Evolutionary conservation across 2,113 vertebrate genomes (phyloP).

Genomic region (Pseudorasbora parva): DNA sequence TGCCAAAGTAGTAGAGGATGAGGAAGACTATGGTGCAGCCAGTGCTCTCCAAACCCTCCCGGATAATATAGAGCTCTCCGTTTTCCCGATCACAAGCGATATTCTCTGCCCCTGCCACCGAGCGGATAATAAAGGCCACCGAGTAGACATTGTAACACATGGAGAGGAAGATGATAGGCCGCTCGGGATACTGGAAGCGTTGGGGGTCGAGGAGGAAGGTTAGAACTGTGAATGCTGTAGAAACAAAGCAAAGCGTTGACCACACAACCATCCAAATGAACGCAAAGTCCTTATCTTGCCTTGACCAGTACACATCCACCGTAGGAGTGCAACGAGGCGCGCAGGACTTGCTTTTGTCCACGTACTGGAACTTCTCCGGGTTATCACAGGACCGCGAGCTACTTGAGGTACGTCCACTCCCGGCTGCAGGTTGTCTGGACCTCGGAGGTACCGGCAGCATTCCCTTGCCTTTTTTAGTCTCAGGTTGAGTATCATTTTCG

Average conservation of each 20-base stretch:
- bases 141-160: conserved; percentile 92
- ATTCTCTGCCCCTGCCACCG: conserved; percentile 82
- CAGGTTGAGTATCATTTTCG: conserved; percentile 76
- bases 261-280: conserved; percentile 87
- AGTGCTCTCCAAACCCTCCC: conserved; percentile 86
- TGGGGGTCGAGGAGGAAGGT: conserved; percentile 88
- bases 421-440: conserved; percentile 67
- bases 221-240: conserved; percentile 86
- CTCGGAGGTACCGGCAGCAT: conserved; percentile 77
- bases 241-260: conserved; percentile 87
- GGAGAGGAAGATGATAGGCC: conserved; percentile 89
- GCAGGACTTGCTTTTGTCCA: conserved; percentile 83
- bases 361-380: conserved; percentile 84
- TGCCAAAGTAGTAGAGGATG: conserved; percentile 85
- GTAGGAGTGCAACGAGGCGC: conserved; percentile 81
- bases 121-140: conserved; percentile 85
- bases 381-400: conserved; percentile 75
- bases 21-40: conserved; percentile 88
- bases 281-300: conserved; percentile 85
- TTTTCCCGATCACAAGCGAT: conserved; percentile 87
- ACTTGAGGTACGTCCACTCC: conserved; percentile 54
- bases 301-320: conserved; percentile 87
- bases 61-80: conserved; percentile 83
- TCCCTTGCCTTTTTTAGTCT: conserved; percentile 76
- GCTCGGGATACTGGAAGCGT: conserved; percentile 88